Evolutionary conservation across 2,797 vertebrate species (phyloP).

Genomic region (Stomatorhinus walkeri): DNA sequence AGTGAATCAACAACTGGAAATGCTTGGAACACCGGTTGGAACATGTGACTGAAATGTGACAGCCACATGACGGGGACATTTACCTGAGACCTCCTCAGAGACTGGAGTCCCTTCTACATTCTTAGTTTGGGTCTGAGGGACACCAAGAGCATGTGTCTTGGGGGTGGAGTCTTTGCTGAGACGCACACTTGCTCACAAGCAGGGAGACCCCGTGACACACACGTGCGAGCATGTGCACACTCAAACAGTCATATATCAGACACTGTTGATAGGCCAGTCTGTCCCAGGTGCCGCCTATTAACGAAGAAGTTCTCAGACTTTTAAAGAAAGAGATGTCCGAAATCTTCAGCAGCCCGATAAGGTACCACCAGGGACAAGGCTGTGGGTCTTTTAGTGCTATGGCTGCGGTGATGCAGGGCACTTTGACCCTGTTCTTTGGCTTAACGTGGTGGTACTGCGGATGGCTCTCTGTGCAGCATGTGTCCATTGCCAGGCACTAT

Average conservation of each 20-base stretch:
- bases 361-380: not conserved
- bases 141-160: slow-evolving; percentile 71
- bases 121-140: slow-evolving; percentile 90
- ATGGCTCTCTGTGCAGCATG: too few relatives aligned
- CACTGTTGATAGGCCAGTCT: not conserved
- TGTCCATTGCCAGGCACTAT: too few relatives aligned
- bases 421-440: not conserved
- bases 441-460: too few relatives aligned
- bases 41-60: not conserved
- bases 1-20: not conserved
- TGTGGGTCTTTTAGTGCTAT: too few relatives aligned
- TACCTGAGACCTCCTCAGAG: slow-evolving; percentile 38
- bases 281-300: not conserved
- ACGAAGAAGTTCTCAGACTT: not conserved
- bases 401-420: not conserved
- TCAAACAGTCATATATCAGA: not conserved
- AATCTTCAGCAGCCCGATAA: not conserved
- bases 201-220: not conserved
- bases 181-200: slow-evolving; percentile 15
- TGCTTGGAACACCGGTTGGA: not conserved
- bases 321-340: not conserved
- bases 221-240: not conserved
- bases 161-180: slow-evolving; percentile 73
- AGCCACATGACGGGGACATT: not conserved
- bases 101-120: slow-evolving; percentile 82